phyloP scores from a whole-genome alignment of 1,140 invertebrate species.

The Orchesella cincta region DNA sequence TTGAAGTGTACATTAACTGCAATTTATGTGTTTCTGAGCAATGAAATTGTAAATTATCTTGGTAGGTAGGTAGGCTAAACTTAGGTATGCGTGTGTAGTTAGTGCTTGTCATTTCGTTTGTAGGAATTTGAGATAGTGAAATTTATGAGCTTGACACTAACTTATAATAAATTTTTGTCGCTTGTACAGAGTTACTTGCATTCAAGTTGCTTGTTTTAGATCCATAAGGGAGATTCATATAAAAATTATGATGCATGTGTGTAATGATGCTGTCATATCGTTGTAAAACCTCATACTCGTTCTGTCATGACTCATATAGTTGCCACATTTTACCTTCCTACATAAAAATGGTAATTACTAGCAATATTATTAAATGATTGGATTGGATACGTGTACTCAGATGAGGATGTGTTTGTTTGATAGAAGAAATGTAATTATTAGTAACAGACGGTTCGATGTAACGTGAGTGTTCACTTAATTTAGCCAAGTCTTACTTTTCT shows the following conservation, averaged over 20 bases:
- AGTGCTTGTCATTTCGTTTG: slow-evolving; percentile 3
- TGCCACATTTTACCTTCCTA: background rate
- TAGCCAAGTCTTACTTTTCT: slow-evolving; percentile 5
- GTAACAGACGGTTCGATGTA: background rate
- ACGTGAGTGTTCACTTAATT: background rate
- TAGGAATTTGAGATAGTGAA: slow-evolving; percentile 8
- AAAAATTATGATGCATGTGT: slow-evolving; percentile 1
- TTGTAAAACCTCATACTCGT: background rate
- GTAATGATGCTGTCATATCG: background rate
- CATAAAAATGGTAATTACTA: slow-evolving; percentile 2
- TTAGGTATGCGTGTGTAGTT: background rate
- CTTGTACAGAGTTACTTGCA: too few relatives aligned
- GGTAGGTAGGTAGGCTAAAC: background rate
- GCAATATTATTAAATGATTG: background rate
- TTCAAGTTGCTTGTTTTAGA: background rate
- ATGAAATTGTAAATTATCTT: slow-evolving; percentile 12
- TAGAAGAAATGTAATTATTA: background rate
- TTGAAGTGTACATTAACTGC: background rate
- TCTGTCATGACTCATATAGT: background rate
- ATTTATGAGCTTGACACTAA: slow-evolving; percentile 22
- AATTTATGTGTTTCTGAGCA: background rate
- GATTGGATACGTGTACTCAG: background rate
- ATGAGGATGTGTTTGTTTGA: background rate
- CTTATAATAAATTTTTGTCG: slow-evolving; percentile 5
- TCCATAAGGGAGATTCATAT: background rate